These are phyloP conservation scores for Tympanoctomys barrerae DNA, from an alignment of 2,797 vertebrate species.

Conservation along the genomic window DNA sequence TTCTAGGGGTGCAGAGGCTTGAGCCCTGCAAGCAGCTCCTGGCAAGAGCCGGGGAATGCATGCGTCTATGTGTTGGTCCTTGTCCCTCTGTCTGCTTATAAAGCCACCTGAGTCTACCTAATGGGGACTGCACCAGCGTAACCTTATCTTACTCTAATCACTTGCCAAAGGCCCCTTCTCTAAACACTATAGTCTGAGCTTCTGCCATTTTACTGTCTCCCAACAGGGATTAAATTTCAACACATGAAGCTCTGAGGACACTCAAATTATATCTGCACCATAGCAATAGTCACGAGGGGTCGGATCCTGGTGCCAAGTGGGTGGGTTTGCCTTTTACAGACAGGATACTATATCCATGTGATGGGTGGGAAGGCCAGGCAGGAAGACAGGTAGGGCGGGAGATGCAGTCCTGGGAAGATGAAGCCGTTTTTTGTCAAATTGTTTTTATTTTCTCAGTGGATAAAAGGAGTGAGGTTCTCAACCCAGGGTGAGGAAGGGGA, in stretches of 20 bases:
- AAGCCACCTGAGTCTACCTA: background rate
- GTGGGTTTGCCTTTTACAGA: background rate
- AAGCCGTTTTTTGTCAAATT: conserved; percentile 48
- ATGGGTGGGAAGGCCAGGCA: background rate
- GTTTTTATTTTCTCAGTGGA: conserved; percentile 53
- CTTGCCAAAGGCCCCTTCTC: background rate
- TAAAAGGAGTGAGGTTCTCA: conserved; percentile 54
- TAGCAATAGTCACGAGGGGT: background rate
- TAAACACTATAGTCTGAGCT: background rate
- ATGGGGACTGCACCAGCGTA: background rate
- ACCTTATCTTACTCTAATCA: background rate
- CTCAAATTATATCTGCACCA: background rate
- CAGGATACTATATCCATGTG: background rate
- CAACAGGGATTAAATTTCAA: background rate
- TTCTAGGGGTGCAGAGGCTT: background rate
- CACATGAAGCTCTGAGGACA: background rate
- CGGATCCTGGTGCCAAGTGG: background rate
- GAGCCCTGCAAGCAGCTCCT: background rate
- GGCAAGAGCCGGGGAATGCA: background rate
- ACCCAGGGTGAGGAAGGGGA: conserved; percentile 30
- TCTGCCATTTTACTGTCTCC: background rate
- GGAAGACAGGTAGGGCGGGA: background rate
- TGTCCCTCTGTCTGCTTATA: background rate
- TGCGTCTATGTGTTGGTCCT: background rate
- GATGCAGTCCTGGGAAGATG: background rate